Evolutionary conservation across 2,888 invertebrate species (phyloP).

Genomic region (Bellardia pandia): DNA sequence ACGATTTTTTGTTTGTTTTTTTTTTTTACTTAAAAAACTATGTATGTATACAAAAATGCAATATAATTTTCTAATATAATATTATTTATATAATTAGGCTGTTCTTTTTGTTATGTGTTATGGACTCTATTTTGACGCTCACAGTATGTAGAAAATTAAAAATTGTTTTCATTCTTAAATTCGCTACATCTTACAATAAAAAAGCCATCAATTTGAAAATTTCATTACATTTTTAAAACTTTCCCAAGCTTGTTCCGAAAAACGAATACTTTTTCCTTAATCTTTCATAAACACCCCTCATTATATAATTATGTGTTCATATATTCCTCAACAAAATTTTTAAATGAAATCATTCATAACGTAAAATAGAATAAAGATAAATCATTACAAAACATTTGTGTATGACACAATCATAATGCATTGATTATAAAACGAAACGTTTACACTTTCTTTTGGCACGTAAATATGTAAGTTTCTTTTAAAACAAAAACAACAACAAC

Average conservation of each 20-base stretch:
- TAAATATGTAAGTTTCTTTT: slow-evolving; percentile 21
- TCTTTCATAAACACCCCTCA: neutral
- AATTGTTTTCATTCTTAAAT: too few relatives aligned
- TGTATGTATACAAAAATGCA: too few relatives aligned
- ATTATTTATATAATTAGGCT: too few relatives aligned
- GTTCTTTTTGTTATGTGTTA: too few relatives aligned
- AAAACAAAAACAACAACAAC: slow-evolving; percentile 16
- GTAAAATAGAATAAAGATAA: slow-evolving; percentile 31
- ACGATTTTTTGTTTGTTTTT: too few relatives aligned
- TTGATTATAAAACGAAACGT: slow-evolving; percentile 26
- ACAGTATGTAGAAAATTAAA: too few relatives aligned
- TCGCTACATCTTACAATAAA: neutral
- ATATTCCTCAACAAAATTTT: neutral
- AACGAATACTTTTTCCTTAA: neutral
- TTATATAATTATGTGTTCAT: neutral
- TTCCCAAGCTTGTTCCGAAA: neutral
- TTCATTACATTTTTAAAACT: neutral
- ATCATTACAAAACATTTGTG: slow-evolving; percentile 50
- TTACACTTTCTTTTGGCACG: slow-evolving; percentile 49
- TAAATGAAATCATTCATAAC: slow-evolving; percentile 6
- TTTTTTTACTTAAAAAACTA: too few relatives aligned
- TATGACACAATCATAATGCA: slow-evolving; percentile 55
- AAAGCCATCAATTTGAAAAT: neutral
- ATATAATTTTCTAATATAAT: too few relatives aligned
- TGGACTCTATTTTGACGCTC: too few relatives aligned